Percentiles rank a stretch among this genome's conserved stretches.
Conservation (phyloP, 2,888 invertebrate genomes). For the Stenchaetothrips biformis region DNA sequence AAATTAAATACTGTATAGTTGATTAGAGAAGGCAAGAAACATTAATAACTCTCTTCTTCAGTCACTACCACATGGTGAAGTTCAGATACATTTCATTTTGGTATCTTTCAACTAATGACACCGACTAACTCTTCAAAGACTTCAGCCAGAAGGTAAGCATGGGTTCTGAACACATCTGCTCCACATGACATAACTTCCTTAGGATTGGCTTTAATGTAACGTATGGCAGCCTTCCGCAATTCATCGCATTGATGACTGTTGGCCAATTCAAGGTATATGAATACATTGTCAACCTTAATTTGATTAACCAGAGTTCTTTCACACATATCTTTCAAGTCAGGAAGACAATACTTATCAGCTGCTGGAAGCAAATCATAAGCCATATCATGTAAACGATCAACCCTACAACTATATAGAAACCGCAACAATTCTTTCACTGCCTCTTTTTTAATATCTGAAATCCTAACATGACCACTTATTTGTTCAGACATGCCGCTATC, state of each 20-base stretch:
- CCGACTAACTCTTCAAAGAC: conserved; percentile 1
- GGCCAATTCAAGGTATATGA: conserved; percentile 6
- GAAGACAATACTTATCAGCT: background rate
- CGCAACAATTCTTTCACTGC: conserved; percentile 6
- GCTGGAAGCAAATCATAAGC: conserved; percentile 12
- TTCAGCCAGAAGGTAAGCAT: background rate
- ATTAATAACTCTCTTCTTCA: too few species aligned
- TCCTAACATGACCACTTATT: conserved; percentile 1
- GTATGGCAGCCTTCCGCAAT: background rate
- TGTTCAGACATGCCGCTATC: conserved; percentile 16
- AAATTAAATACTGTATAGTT: too few species aligned
- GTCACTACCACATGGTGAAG: too few species aligned
- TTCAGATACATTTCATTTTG: background rate
- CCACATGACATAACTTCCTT: conserved; percentile 19
- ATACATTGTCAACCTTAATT: conserved; percentile 12
- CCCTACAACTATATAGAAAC: conserved; percentile 9
- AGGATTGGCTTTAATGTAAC: conserved; percentile 6
- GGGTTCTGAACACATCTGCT: conserved; percentile 2
- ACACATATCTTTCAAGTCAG: conserved; percentile 19
- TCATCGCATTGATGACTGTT: conserved; percentile 19
- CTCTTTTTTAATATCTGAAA: conserved; percentile 10
- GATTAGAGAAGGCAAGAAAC: too few species aligned
- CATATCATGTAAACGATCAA: conserved; percentile 2
- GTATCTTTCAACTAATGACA: background rate
- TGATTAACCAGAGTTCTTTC: conserved; percentile 11